Conservation (phyloP, 53 echinoderm and acorn worm species). For the Paracentrotus lividus region DNA sequence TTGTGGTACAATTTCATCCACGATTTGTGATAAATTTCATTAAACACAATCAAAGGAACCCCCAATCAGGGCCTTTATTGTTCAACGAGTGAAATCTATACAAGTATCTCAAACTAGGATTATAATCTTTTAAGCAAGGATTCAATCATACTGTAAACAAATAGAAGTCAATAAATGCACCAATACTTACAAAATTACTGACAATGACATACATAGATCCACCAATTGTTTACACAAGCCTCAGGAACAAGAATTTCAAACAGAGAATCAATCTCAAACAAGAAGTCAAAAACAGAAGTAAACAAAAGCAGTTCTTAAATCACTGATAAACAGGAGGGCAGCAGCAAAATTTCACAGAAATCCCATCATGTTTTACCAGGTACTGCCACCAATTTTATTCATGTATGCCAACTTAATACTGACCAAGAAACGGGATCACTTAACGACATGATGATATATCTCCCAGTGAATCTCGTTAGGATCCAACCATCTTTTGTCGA, state of each 20-base stretch:
- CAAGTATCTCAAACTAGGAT: too few species aligned
- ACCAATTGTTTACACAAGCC: neutral
- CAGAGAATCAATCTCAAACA: neutral
- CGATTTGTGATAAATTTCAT: too few species aligned
- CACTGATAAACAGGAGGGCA: neutral
- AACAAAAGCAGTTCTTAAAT: neutral
- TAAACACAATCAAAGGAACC: too few species aligned
- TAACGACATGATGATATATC: neutral
- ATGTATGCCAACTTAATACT: neutral
- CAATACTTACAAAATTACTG: too few species aligned
- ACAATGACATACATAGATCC: neutral
- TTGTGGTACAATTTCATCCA: too few species aligned
- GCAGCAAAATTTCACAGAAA: neutral
- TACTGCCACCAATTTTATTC: neutral
- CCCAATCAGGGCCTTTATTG: too few species aligned
- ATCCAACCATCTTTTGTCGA: neutral
- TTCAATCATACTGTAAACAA: too few species aligned
- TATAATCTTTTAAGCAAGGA: too few species aligned
- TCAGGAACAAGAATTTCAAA: neutral
- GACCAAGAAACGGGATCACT: neutral
- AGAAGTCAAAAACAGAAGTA: neutral
- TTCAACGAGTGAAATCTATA: too few species aligned
- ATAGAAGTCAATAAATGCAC: too few species aligned
- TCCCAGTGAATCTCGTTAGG: neutral
- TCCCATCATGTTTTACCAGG: neutral